Evolutionary conservation across 2,797 vertebrate genomes (phyloP).

Genomic region (Chelon labrosus): DNA sequence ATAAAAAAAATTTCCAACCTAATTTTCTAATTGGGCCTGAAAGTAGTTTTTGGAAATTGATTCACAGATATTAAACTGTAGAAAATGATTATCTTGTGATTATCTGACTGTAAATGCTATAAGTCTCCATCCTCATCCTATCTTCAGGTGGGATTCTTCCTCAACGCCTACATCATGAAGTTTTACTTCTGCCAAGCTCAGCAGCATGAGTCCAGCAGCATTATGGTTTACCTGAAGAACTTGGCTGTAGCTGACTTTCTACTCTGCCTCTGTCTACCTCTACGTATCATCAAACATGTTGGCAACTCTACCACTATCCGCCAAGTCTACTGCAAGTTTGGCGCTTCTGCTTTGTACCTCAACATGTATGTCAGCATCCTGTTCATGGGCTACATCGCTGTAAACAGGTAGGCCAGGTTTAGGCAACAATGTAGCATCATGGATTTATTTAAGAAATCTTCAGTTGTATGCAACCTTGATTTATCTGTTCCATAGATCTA

Average conservation of each 20-base stretch:
- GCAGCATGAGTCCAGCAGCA: constrained; percentile 40
- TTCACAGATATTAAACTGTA: too few species aligned
- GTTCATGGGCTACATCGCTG: constrained; percentile 83
- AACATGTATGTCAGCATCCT: constrained; percentile 85
- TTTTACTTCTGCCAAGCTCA: constrained; percentile 74
- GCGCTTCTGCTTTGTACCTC: constrained; percentile 71
- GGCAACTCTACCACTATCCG: not conserved
- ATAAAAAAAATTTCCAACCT: too few species aligned
- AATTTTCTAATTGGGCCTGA: too few species aligned
- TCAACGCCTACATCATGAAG: constrained; percentile 75
- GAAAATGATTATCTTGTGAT: too few species aligned
- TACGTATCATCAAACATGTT: constrained; percentile 66
- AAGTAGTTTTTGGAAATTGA: too few species aligned
- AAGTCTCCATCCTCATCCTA: not conserved
- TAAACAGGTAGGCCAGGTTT: constrained; percentile 71
- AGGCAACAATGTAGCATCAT: not conserved
- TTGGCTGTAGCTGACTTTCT: constrained; percentile 77
- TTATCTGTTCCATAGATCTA: not conserved
- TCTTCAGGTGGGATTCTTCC: constrained; percentile 62
- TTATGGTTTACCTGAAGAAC: constrained; percentile 81
- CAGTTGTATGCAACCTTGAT: too few species aligned
- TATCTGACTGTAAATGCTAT: not conserved
- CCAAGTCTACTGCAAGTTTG: constrained; percentile 73
- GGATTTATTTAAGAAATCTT: too few species aligned
- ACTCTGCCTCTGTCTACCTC: constrained; percentile 72